phyloP scores from a whole-genome alignment of 2,113 vertebrate species.

The Cyprinodon tularosa region DNA sequence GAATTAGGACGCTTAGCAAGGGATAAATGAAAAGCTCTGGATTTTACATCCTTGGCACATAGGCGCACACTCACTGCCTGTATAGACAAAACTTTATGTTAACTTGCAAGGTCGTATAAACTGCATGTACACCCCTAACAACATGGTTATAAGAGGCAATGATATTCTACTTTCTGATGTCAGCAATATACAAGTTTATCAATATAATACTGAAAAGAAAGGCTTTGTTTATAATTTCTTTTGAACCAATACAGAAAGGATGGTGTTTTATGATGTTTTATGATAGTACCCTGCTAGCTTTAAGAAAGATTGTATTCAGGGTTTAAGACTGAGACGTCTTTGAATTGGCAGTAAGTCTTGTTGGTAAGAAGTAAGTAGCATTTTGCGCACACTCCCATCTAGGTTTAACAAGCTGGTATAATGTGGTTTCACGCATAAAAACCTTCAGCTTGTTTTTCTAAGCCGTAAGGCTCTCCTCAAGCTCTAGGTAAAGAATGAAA shows the following conservation, averaged over 20 bases:
- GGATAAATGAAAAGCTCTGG: constrained; percentile 54
- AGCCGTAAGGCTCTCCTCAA: neutral
- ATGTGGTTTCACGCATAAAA: constrained; percentile 9
- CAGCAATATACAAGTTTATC: neutral
- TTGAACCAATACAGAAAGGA: neutral
- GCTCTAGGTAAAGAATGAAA: neutral
- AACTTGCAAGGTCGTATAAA: neutral
- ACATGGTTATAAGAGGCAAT: too few species aligned
- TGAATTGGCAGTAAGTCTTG: constrained; percentile 8
- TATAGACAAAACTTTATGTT: neutral
- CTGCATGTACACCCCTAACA: neutral
- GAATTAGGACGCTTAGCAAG: constrained; percentile 65
- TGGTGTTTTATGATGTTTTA: too few species aligned
- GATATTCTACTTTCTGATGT: neutral
- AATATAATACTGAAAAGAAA: neutral
- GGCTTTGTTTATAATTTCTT: neutral
- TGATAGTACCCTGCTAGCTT: neutral
- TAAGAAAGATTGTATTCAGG: neutral
- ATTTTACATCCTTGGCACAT: constrained; percentile 36
- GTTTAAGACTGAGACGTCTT: constrained; percentile 6
- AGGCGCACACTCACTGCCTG: neutral
- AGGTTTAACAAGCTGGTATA: constrained; percentile 2
- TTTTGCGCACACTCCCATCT: constrained; percentile 15
- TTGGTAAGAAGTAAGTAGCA: constrained; percentile 12
- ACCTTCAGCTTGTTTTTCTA: constrained; percentile 19